Evolutionary conservation across 2,888 invertebrate genomes (phyloP), one percentile per base, ranked within the genome.

Genomic region (Phorcus lineatus): DNA sequence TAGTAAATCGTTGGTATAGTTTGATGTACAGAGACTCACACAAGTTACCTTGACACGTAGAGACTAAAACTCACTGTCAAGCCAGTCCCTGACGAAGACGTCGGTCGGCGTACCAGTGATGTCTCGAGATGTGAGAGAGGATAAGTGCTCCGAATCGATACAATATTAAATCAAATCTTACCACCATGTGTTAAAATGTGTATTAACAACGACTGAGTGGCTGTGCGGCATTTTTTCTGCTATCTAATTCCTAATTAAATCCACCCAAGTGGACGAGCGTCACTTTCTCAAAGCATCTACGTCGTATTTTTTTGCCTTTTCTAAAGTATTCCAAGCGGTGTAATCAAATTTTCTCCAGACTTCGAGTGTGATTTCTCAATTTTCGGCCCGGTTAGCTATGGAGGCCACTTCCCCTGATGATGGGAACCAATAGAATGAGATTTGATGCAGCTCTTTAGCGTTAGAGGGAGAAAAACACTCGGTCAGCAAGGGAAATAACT

Each of bases 161-260:
- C 40, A 40, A 40, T 31, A 70, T 36, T 36, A 70, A 31, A 36
- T 36, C 40, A 70, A 70, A 40, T 70, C 36, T 36, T 40, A 36
- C 40, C 70, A 70, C 70, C 70, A 36, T 70, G 70, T 70, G 40
- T 40, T 70, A 70, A 70, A 70, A 70, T 70, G 70, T 70, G 31
- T 40, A 31, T 70, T 70, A 36, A 24, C 28, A 28, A 62, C 62
- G 62, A 62, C 7, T 62, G 62, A 62, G 28, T 28, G 62, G 17
- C 24, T 62, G 62, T 16, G 28, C 16, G 24, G 24, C 62, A 47
- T 62, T 36, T 70, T 70, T 70, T 70, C 31, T 70, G 36, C 70
- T 28, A 70, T 70, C 19, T 70, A 36, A 70, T 70, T 70, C 70
- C 70, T 36, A 70, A 40, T 70, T 70, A 70, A 36, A 40, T 40